phyloP scores from a whole-genome alignment of 1,140 invertebrate species.

The Diorhabda elongata region DNA sequence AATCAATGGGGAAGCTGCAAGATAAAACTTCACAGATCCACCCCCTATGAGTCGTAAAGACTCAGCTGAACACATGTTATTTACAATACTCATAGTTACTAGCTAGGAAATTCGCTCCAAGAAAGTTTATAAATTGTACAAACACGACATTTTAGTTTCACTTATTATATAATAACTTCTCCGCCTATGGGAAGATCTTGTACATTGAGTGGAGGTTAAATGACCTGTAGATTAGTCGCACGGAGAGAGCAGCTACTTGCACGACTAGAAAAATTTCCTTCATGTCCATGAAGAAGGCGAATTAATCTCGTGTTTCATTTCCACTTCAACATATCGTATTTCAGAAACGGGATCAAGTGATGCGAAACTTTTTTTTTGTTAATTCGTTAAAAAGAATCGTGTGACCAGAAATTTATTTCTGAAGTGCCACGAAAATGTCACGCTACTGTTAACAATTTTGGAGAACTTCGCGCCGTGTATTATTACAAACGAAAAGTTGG shows the following conservation, averaged over 20 bases:
- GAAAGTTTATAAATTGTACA: too few species aligned
- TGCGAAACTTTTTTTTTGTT: neutral
- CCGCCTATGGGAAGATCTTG: neutral
- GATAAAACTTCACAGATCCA: too few species aligned
- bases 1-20: too few species aligned
- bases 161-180: neutral
- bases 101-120: too few species aligned
- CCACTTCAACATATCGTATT: neutral
- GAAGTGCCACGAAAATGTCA: constrained; percentile 1
- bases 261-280: neutral
- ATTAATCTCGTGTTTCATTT: constrained; percentile 1
- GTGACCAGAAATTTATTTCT: constrained; percentile 2
- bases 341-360: neutral
- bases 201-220: neutral
- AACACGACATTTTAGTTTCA: neutral
- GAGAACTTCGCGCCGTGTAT: neutral
- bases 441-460: neutral
- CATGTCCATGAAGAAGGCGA: neutral
- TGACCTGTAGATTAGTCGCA: neutral
- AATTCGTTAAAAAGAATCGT: neutral
- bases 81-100: too few species aligned
- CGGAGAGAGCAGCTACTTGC: neutral
- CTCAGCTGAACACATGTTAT: too few species aligned
- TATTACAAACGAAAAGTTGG: too few species aligned
- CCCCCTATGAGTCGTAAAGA: too few species aligned